Percentiles rank a stretch among this genome's conserved stretches.
Evolutionary conservation across 2,888 invertebrate species (phyloP).

Genomic region (Caenorhabditis afra): DNA sequence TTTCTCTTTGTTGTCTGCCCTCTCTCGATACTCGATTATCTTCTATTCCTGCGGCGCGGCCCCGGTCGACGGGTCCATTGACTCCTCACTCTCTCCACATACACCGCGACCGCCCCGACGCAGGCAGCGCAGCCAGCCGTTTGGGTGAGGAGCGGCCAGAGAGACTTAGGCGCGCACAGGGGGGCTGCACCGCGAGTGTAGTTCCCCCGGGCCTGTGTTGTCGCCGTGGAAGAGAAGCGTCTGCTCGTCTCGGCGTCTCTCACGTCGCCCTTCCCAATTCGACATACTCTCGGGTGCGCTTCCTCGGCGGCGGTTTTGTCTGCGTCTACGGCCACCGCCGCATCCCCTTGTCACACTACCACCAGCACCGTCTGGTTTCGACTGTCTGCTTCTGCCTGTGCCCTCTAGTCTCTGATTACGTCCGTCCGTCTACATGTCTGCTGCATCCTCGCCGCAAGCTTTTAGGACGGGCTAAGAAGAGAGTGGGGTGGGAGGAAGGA

Average conservation of each 20-base stretch:
- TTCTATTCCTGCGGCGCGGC: no score
- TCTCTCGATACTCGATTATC: no score
- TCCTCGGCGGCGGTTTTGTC: no score
- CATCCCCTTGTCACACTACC: no score
- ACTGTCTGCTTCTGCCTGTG: neutral
- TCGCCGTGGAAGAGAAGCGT: neutral
- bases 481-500: no score
- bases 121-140: neutral
- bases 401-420: neutral
- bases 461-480: neutral
- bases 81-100: neutral
- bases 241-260: neutral
- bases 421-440: no score
- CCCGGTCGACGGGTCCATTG: no score
- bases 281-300: no score
- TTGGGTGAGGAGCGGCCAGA: neutral
- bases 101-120: neutral
- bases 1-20: no score
- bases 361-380: constrained; percentile 1
- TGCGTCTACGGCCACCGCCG: neutral
- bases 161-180: neutral
- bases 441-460: neutral
- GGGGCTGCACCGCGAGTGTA: neutral
- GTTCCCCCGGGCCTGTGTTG: neutral
- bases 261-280: no score